Evolutionary conservation across 2,113 vertebrate species (phyloP).

Genomic region (Callionymus lyra): DNA sequence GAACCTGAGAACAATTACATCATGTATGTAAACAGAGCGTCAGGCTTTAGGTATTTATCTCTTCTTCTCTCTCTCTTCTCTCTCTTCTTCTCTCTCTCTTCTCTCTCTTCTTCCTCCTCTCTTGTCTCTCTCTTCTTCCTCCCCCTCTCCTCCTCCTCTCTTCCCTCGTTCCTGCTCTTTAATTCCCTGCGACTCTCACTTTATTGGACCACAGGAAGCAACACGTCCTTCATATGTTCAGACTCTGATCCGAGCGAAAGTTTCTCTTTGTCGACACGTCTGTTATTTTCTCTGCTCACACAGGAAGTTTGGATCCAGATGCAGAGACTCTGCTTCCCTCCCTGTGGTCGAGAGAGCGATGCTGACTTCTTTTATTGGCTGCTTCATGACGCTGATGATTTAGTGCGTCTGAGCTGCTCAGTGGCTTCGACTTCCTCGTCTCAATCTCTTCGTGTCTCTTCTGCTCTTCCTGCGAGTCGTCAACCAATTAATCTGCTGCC

Average conservation of each 20-base stretch:
- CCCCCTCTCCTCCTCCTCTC: slow-evolving; percentile 32
- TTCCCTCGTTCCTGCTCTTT: slow-evolving; percentile 66
- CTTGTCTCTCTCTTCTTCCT: slow-evolving; percentile 46
- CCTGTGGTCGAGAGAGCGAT: slow-evolving; percentile 54
- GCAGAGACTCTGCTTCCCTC: slow-evolving; percentile 53
- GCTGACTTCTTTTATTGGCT: slow-evolving; percentile 58
- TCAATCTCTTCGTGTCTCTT: slow-evolving; percentile 4
- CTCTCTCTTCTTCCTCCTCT: slow-evolving; percentile 50
- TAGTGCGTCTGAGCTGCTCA: slow-evolving; percentile 49
- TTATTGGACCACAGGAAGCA: slow-evolving; percentile 79
- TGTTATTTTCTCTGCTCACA: slow-evolving; percentile 9
- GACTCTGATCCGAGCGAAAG: slow-evolving; percentile 53
- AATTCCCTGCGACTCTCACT: slow-evolving; percentile 71
- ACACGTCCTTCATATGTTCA: slow-evolving; percentile 75
- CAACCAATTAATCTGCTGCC: slow-evolving; percentile 43
- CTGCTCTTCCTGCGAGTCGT: slow-evolving; percentile 18
- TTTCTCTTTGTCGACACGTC: slow-evolving; percentile 21
- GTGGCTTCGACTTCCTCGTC: slow-evolving; percentile 38
- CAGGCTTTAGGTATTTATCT: no score
- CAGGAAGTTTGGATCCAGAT: slow-evolving; percentile 68
- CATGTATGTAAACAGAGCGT: background rate
- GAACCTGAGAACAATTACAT: no score
- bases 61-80: no score
- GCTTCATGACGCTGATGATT: slow-evolving; percentile 64
- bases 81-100: slow-evolving; percentile 21